Percentiles rank a stretch among this genome's conserved stretches.
Evolutionary conservation across 2,797 vertebrate genomes (phyloP).

Genomic region (Tauraco hartlaubi): DNA sequence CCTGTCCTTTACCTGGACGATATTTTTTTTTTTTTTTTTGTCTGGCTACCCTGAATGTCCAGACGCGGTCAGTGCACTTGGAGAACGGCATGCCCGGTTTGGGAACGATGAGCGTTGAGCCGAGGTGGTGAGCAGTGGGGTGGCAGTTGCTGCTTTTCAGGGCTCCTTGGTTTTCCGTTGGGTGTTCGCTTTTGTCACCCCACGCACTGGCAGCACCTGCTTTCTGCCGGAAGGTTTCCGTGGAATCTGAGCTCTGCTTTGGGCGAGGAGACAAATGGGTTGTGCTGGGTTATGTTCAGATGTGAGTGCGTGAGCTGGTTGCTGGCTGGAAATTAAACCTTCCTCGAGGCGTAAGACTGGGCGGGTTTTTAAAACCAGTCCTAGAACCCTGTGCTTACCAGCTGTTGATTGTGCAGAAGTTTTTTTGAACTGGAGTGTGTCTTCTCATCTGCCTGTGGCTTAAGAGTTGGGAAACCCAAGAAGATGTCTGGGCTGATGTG

Average conservation of each 20-base stretch:
- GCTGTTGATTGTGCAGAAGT: neutral
- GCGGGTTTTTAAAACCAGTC: neutral
- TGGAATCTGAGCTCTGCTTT: accelerated
- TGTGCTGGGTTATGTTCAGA: neutral
- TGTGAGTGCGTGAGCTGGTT: accelerated
- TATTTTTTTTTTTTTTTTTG: neutral
- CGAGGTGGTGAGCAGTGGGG: accelerated
- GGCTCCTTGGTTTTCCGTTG: too few relatives aligned
- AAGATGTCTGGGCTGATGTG: neutral
- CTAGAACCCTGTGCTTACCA: neutral
- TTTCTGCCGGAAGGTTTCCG: neutral
- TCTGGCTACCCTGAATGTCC: neutral
- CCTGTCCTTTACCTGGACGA: neutral
- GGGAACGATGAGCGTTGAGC: neutral
- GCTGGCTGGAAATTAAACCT: neutral
- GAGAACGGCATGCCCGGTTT: accelerated
- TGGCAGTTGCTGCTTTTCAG: neutral
- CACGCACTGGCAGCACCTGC: accelerated
- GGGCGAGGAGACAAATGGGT: neutral
- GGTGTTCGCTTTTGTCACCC: neutral
- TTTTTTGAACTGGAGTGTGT: accelerated
- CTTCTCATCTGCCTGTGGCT: neutral
- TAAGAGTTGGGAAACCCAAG: neutral
- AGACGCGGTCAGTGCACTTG: neutral
- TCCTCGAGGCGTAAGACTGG: neutral